phyloP scores from a whole-genome alignment of 2,888 invertebrate genomes.

The Drosophila mercatorum region DNA sequence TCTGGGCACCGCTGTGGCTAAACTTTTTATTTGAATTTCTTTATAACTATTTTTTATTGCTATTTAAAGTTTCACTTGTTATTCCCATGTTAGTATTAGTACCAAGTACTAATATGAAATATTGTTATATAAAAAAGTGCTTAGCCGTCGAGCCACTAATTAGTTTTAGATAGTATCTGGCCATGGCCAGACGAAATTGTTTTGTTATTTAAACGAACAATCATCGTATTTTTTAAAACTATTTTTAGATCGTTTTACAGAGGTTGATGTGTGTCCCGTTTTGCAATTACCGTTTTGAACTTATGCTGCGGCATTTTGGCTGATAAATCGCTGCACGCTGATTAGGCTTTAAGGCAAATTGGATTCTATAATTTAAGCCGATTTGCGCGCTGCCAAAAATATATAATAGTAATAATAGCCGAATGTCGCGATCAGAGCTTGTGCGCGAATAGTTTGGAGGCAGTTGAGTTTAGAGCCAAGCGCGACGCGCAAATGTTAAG shows the following conservation, averaged over 20 bases:
- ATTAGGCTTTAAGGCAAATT: conserved; percentile 49
- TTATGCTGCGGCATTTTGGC: conserved; percentile 54
- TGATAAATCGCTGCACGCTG: conserved; percentile 52
- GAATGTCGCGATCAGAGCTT: conserved; percentile 29
- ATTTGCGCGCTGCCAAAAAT: conserved; percentile 44
- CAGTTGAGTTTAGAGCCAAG: conserved; percentile 35
- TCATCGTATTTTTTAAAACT: background rate
- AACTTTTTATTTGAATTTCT: background rate
- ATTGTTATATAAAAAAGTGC: background rate
- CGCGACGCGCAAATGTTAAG: conserved; percentile 62
- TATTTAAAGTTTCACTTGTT: background rate
- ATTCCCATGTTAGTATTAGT: background rate
- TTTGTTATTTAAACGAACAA: background rate
- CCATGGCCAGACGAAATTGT: conserved; percentile 1
- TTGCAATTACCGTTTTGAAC: conserved; percentile 66
- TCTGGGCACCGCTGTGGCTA: background rate
- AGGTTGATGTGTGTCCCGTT: conserved; percentile 41
- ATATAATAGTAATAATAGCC: conserved; percentile 29
- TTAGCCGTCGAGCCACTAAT: background rate
- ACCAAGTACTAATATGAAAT: background rate
- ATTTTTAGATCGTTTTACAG: conserved; percentile 21
- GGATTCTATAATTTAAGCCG: conserved; percentile 62
- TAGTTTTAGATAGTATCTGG: conserved; percentile 15
- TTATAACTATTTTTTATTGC: background rate
- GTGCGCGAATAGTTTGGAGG: conserved; percentile 24